A percentile compares a stretch with the other conserved stretches of the same genome.
Evolutionary conservation across 2,888 invertebrate genomes (phyloP).

Genomic region (Andrena dorsata): DNA sequence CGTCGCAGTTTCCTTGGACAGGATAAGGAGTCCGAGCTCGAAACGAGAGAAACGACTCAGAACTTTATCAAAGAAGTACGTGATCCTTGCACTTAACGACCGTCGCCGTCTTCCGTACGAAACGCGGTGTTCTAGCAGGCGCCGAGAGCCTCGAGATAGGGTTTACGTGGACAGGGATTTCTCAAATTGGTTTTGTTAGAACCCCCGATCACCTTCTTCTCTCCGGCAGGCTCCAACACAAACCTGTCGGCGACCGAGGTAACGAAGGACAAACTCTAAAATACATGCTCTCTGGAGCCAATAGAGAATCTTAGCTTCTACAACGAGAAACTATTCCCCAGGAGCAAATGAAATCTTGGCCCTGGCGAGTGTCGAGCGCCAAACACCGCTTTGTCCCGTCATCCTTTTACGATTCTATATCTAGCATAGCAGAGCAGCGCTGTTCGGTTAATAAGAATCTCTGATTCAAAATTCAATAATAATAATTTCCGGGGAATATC

Average conservation of each 20-base stretch:
- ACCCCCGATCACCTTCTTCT: conserved; percentile 47
- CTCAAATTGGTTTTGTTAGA: conserved; percentile 74
- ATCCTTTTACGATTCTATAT: not conserved
- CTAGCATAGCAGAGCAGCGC: not conserved
- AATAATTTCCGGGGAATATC: no score
- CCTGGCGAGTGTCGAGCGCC: not conserved
- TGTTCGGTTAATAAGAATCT: not conserved
- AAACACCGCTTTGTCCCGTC: not conserved
- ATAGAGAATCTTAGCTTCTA: not conserved
- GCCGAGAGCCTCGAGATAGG: conserved; percentile 55
- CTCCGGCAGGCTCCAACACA: conserved; percentile 13
- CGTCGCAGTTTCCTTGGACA: conserved; percentile 62
- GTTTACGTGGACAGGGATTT: conserved; percentile 70
- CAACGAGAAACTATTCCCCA: not conserved
- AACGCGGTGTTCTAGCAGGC: conserved; percentile 55
- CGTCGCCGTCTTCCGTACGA: conserved; percentile 50
- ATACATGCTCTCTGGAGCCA: conserved; percentile 20
- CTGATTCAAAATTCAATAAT: not conserved
- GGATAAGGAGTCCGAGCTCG: conserved; percentile 67
- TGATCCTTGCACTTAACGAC: conserved; percentile 75
- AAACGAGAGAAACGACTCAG: conserved; percentile 73
- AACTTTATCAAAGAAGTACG: conserved; percentile 75
- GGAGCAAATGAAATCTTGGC: conserved; percentile 2
- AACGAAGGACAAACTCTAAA: conserved; percentile 16
- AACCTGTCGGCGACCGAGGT: conserved; percentile 17